These are phyloP conservation scores for Chiloscyllium punctatum DNA, from an alignment of 2,797 vertebrate species.

Conservation along the genomic window DNA sequence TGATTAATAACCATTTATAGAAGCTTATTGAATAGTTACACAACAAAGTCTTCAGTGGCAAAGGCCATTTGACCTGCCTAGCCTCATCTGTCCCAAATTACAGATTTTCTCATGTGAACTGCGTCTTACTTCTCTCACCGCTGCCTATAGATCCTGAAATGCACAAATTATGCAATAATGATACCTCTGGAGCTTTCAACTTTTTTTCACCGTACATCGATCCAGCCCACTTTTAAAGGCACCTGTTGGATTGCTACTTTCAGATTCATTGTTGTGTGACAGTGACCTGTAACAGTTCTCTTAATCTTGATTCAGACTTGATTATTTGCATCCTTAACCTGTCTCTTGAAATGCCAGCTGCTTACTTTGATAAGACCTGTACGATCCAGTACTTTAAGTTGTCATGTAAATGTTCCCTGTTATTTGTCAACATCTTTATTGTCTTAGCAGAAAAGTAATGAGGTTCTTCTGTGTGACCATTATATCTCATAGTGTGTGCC, in stretches of 20 bases:
- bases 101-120: neutral
- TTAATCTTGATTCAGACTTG: neutral
- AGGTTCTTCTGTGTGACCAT: neutral
- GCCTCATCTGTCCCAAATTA: neutral
- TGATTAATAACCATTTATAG: neutral
- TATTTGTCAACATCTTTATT: neutral
- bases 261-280: neutral
- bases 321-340: neutral
- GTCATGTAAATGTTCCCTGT: neutral
- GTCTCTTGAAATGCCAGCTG: neutral
- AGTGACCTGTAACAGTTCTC: neutral
- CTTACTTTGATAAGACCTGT: neutral
- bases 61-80: neutral
- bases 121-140: neutral
- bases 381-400: neutral
- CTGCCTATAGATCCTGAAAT: neutral
- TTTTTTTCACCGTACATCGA: no score
- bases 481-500: no score
- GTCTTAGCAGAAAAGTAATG: neutral
- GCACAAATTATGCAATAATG: neutral
- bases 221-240: neutral
- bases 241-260: no score
- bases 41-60: neutral
- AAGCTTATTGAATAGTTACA: neutral
- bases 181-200: neutral